Conservation (phyloP, 2,113 vertebrate species). For the Hirundichthys speculiger region DNA sequence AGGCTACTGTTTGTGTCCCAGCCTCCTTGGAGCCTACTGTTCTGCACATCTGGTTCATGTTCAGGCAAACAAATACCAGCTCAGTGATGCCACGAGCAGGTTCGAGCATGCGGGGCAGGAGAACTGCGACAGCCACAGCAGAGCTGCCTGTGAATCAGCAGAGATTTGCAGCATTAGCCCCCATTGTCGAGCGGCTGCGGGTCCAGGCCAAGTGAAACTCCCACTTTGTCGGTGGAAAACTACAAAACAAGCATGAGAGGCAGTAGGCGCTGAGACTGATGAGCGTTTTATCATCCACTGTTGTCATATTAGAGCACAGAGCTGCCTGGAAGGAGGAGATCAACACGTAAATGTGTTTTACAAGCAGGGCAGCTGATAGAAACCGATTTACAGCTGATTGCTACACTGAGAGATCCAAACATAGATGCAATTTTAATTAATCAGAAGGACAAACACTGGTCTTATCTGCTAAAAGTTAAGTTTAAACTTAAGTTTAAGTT, state of each 20-base stretch:
- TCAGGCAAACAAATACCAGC: constrained; percentile 46
- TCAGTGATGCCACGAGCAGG: constrained; percentile 63
- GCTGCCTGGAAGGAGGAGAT: neutral
- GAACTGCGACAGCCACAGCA: constrained; percentile 33
- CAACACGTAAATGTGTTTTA: neutral
- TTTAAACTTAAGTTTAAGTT: no score
- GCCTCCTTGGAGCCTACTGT: neutral
- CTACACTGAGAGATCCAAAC: no score
- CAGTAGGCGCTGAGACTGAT: neutral
- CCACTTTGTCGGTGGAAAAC: constrained; percentile 26
- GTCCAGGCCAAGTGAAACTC: constrained; percentile 5
- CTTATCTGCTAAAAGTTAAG: no score
- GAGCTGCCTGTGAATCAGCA: constrained; percentile 39
- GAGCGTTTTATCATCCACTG: constrained; percentile 16
- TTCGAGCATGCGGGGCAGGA: constrained; percentile 47
- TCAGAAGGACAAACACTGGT: no score
- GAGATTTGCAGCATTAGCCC: constrained; percentile 14
- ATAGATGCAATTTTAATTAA: no score
- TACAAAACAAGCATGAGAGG: constrained; percentile 10
- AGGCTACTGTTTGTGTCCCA: neutral
- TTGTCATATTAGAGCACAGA: constrained; percentile 5
- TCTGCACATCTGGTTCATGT: constrained; percentile 21
- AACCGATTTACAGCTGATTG: no score
- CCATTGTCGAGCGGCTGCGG: constrained; percentile 31
- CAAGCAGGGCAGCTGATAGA: neutral